These are phyloP conservation scores for Bradypodion ventrale DNA, from an alignment of 2,797 vertebrate genomes.

Conservation along the genomic window DNA sequence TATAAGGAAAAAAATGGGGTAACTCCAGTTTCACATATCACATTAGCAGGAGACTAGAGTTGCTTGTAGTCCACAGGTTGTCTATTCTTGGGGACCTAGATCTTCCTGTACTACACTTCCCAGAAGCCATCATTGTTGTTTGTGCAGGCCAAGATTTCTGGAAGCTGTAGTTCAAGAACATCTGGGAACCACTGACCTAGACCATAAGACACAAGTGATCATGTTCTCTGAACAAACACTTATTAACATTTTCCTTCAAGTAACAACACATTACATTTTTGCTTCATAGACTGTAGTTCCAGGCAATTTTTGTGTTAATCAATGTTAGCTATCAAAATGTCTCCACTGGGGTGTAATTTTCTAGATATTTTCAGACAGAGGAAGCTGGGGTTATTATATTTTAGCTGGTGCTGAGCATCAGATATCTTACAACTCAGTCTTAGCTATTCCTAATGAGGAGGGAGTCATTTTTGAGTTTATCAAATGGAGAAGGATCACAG, in stretches of 20 bases:
- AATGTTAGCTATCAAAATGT: neutral
- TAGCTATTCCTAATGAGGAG: neutral
- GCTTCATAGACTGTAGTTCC: neutral
- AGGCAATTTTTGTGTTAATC: neutral
- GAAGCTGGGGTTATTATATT: neutral
- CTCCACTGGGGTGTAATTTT: neutral
- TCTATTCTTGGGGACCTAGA: too few species aligned
- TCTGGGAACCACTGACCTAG: neutral
- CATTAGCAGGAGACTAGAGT: neutral
- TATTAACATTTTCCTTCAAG: neutral
- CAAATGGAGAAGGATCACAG: too few species aligned
- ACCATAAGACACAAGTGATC: neutral
- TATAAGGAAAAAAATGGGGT: too few species aligned
- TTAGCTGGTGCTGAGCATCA: neutral
- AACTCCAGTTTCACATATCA: neutral
- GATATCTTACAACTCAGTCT: neutral
- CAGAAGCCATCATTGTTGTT: too few species aligned
- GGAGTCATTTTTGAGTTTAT: too few species aligned
- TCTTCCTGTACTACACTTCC: too few species aligned
- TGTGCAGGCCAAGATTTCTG: too few species aligned
- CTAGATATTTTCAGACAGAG: neutral
- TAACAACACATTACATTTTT: neutral
- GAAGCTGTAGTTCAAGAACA: too few species aligned
- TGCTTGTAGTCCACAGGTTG: neutral
- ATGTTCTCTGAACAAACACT: too few species aligned